Evolutionary conservation across 2,797 vertebrate species (phyloP).

Genomic region (Mionectes olivaceus): DNA sequence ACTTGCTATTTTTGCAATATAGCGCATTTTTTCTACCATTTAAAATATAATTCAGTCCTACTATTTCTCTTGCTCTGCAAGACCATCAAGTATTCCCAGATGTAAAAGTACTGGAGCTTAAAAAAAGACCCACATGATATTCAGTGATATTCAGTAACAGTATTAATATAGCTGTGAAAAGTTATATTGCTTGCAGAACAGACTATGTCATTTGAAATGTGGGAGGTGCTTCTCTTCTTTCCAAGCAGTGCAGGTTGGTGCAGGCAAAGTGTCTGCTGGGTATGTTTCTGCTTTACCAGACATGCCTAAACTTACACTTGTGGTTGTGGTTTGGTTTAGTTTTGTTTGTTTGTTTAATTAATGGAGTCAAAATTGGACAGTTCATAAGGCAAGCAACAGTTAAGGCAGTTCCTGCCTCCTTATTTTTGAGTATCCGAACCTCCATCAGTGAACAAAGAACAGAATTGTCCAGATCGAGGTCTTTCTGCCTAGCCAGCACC

Average conservation of each 20-base stretch:
- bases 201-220: not conserved
- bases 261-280: not conserved
- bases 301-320: not conserved
- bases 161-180: not conserved
- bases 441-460: not conserved
- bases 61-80: not conserved
- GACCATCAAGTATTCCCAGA: not conserved
- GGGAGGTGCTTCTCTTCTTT: not conserved
- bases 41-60: not conserved
- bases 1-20: not conserved
- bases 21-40: not conserved
- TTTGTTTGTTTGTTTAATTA: too few species aligned
- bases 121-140: not conserved
- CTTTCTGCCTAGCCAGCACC: not conserved
- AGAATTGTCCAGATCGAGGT: not conserved
- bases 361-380: not conserved
- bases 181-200: not conserved
- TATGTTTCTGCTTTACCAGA: not conserved
- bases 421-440: accelerated
- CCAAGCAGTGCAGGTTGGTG: not conserved
- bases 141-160: not conserved
- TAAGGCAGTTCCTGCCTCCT: not conserved
- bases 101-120: not conserved
- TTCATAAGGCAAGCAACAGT: not conserved
- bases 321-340: not conserved